phyloP scores from a whole-genome alignment of 2,113 vertebrate genomes.

The Chrysemys picta region DNA sequence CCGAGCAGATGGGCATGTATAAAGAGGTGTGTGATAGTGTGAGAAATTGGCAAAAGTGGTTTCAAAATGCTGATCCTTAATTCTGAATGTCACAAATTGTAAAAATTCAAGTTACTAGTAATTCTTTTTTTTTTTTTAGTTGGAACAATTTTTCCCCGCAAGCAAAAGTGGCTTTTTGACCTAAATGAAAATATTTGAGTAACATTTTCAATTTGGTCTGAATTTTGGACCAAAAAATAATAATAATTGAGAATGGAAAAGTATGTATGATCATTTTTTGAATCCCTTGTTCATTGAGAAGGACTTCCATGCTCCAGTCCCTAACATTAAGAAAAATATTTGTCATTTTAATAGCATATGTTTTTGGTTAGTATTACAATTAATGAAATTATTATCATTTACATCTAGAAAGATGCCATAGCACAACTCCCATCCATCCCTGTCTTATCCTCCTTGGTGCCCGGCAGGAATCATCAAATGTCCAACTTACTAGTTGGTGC shows the following conservation, averaged over 20 bases:
- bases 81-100: not conserved
- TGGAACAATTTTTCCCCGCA: not conserved
- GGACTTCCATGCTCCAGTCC: not conserved
- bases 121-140: not conserved
- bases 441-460: not conserved
- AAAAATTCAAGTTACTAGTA: not conserved
- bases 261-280: too few relatives aligned
- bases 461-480: not conserved
- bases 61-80: too few relatives aligned
- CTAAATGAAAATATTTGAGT: not conserved
- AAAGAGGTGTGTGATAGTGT: not conserved
- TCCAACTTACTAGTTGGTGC: not conserved
- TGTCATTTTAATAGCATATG: not conserved
- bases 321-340: not conserved
- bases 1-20: not conserved
- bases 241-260: too few relatives aligned
- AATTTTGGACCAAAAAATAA: not conserved
- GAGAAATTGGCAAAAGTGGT: not conserved
- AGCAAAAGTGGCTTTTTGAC: not conserved
- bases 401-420: not conserved
- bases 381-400: not conserved
- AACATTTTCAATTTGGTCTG: not conserved
- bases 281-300: not conserved
- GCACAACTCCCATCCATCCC: not conserved
- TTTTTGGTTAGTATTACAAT: not conserved